Evolutionary conservation across 1,140 invertebrate genomes (phyloP), one percentile per base, ranked within the genome.

Genomic region (Ceratosolen solmsi): DNA sequence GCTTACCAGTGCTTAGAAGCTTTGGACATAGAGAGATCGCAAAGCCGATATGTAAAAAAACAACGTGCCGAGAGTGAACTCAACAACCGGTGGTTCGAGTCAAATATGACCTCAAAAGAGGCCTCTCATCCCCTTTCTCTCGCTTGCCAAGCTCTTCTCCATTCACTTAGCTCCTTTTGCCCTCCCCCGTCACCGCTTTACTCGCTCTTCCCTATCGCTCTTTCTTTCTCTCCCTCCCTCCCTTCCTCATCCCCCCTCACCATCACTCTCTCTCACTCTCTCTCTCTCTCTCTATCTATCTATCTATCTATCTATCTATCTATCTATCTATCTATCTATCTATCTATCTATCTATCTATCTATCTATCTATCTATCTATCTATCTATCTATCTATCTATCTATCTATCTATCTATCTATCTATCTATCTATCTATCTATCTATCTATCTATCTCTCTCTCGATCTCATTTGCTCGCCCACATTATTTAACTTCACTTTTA

Each of bases 401-500:
- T n/a, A n/a, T n/a, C n/a, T n/a, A n/a, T n/a, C n/a, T n/a, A n/a
- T n/a, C n/a, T n/a, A n/a, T n/a, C n/a, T n/a, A n/a, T n/a, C n/a
- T n/a, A n/a, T n/a, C n/a, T n/a, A n/a, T n/a, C n/a, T n/a, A n/a
- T n/a, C n/a, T n/a, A n/a, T n/a, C n/a, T n/a, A n/a, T n/a, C n/a
- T n/a, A n/a, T n/a, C n/a, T n/a, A n/a, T n/a, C n/a, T n/a, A n/a
- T n/a, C n/a, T n/a, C n/a, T n/a, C n/a, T n/a, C n/a, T n/a, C n/a
- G n/a, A n/a, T n/a, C n/a, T n/a, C n/a, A n/a, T n/a, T n/a, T n/a
- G n/a, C 30, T 58, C 36, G 3, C 7, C 75, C 25, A 70, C 41
- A 33, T 74, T 74, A 74, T 80, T 80, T 80, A 65, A 72, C 51
- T 72, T 27, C 58, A 56, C 82, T 83, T 79, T 71, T 79, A 79